Percentiles rank a stretch among this genome's conserved stretches.
Evolutionary conservation across 2,113 vertebrate genomes (phyloP).

Genomic region (Lasiurus cinereus): DNA sequence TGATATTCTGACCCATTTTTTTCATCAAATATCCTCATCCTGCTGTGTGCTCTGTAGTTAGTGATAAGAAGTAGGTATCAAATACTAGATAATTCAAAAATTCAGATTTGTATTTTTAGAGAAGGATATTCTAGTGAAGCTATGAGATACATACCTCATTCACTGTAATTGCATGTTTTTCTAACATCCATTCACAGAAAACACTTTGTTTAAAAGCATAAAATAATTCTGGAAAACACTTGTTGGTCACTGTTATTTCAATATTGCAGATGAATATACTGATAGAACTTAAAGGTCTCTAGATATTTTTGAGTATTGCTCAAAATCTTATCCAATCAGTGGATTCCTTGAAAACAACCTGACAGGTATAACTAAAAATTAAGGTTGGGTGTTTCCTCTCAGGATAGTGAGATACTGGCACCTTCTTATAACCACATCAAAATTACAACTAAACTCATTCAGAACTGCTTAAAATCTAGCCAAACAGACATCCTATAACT

Average conservation of each 20-base stretch:
- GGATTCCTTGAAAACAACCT: not conserved
- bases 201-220: not conserved
- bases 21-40: not conserved
- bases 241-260: not conserved
- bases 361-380: not conserved
- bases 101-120: not conserved
- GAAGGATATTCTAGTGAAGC: not conserved
- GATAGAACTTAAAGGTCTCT: not conserved
- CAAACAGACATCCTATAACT: too few species aligned
- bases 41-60: not conserved
- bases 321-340: constrained; percentile 11
- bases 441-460: not conserved
- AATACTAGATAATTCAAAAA: not conserved
- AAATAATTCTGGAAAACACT: not conserved
- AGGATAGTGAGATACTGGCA: too few species aligned
- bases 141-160: not conserved
- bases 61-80: not conserved
- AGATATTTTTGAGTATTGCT: not conserved
- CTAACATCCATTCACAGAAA: not conserved
- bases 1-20: not conserved
- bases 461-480: not conserved
- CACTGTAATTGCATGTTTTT: not conserved
- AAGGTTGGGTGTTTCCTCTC: too few species aligned
- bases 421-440: not conserved
- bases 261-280: not conserved